Evolutionary conservation across 2,113 vertebrate genomes (phyloP), one percentile per base, ranked within the genome.

Genomic region (Nematolebias whitei): DNA sequence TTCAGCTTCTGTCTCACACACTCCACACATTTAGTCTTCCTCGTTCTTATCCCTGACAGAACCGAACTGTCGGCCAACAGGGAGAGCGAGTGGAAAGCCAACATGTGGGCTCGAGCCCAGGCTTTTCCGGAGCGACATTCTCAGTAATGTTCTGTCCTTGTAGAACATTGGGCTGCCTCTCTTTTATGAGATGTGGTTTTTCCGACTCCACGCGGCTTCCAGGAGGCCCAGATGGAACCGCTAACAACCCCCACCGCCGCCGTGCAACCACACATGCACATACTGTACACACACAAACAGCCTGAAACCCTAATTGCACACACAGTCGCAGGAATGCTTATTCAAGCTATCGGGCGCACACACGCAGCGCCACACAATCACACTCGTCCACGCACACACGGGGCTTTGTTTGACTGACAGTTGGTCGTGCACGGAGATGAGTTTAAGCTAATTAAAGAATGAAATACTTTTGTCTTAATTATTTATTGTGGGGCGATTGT

Each of bases 111-210:
- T 90, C 81, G 67, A 90, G 94, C 88, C 83, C 84, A 82, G 95
- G 93, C 75, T 88, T 91, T 89, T 89, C 88, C 95, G 96, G 93
- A 98, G 96, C 96, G 96, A 98, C 96, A 98, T 97, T 98, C 96
- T 93, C 95, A 95, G 95, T 98, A 98, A 99, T 99, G 96, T 97
- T 99, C 92, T 94, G 95, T 96, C 95, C 96, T 96, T 91, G 96
- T 98, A 96, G 95, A 99, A 98, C 96, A 98, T 96, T 96, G 94
- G 95, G 95, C 96, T 96, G 97, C 95, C 93, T 96, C 92, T 93
- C 94, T 96, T 96, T 97, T 96, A 97, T 96, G 96, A 96, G 94
- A 95, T 97, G 95, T 91, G 95, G 96, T 98, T 98, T 98, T 97
- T 95, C 95, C 96, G 95, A 96, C 95, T 98, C 93, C 94, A 93